These are phyloP conservation scores for Thecophora atra DNA, from an alignment of 2,888 invertebrate genomes.

Conservation along the genomic window DNA sequence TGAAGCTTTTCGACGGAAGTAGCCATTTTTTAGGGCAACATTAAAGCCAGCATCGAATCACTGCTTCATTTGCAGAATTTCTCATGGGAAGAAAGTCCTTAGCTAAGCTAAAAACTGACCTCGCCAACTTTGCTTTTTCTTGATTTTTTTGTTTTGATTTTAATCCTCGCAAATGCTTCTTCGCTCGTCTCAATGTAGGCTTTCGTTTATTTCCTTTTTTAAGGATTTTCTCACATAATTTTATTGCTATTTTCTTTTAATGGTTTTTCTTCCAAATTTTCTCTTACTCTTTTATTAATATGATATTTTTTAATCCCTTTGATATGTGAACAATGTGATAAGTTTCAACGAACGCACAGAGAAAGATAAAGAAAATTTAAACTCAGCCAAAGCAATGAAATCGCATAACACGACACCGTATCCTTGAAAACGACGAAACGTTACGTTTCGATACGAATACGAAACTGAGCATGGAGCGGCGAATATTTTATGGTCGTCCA, in stretches of 20 bases:
- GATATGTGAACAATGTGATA: neutral
- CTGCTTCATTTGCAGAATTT: too few species aligned
- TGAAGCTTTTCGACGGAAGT: constrained; percentile 24
- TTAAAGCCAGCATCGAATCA: neutral
- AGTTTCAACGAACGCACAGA: neutral
- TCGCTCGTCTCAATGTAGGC: neutral
- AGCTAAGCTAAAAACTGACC: too few species aligned
- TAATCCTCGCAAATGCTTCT: neutral
- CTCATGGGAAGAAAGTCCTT: too few species aligned
- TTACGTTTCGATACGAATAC: constrained; percentile 66
- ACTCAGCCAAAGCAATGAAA: constrained; percentile 17
- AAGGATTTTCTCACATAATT: neutral
- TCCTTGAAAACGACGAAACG: constrained; percentile 63
- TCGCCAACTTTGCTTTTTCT: too few species aligned
- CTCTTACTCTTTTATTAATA: neutral
- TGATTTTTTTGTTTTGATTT: too few species aligned
- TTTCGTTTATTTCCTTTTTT: neutral
- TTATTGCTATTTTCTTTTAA: neutral
- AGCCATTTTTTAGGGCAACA: constrained; percentile 39
- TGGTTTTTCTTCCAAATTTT: neutral
- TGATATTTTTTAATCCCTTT: neutral
- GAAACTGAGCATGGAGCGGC: constrained; percentile 63
- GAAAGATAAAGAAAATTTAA: constrained; percentile 23
- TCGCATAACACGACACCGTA: constrained; percentile 49
- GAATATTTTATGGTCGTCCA: constrained; percentile 55